Base-by-base conservation (phyloP, 2,888 invertebrate species). In the Willowsia nigromaculata region DNA sequence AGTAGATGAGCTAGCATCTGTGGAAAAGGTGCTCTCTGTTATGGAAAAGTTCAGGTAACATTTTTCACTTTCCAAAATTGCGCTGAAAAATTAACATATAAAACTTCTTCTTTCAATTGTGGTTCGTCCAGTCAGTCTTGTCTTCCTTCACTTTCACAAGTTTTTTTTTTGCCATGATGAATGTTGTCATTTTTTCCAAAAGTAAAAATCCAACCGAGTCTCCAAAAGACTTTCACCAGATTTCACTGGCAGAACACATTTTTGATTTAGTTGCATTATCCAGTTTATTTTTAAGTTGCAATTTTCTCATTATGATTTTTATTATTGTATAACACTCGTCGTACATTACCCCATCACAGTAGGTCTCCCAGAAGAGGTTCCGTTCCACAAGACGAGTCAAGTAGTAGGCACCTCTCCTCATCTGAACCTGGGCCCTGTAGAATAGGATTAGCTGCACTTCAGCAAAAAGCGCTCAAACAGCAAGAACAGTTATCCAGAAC, bases 371-470 rank as follows among this genome's bases (percentile, higher is more conserved):
- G 74, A n/a, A 74, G 90, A 90, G 90, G 92, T 85, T 90, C 92
- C 83, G 86, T 76, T 27, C 90, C 71, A 43, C 88, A 59, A 59
- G 90, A 84, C 18, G 84, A 89, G 43, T 78, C 88, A 37, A 88
- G 71, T 84, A 85, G 78, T 76, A 78, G 47, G 11, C 50, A 76
- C 15, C 47, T n/a, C 22, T 22, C 74, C 62, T 62, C 62, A 1
- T 22, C 68, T 18, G 89, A 89, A 25, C 68, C 78, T 1, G 89
- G 84, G 22, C 89, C 89, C 1, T 85, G 84, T 43, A 91, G 96
- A 90, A 96, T 97, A 91, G 97, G 97, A 37, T 94, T 97, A 93
- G 97, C 96, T 76, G 96, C 96, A 92, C 96, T 97, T 93, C 96
- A 96, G 93, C 96, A 96, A 93, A 95, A 97, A 91, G 96, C 96